Conservation (phyloP, 1,140 invertebrate species). For the Colletes latitarsis region DNA sequence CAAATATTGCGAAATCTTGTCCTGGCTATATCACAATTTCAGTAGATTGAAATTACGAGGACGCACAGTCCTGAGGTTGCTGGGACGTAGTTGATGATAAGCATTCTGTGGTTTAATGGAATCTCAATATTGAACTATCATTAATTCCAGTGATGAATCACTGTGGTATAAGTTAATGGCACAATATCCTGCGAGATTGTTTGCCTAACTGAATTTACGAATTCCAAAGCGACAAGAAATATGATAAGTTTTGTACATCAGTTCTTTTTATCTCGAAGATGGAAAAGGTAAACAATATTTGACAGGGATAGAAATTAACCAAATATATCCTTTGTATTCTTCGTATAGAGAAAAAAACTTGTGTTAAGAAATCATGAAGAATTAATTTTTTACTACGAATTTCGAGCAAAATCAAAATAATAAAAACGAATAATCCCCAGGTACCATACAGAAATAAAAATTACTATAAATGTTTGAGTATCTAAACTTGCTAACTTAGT, state of each 20-base stretch:
- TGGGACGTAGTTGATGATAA: constrained; percentile 10
- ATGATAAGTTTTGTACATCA: too few relatives aligned
- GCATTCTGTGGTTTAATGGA: constrained; percentile 40
- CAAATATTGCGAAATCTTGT: neutral
- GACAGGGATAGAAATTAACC: too few relatives aligned
- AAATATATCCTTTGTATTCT: too few relatives aligned
- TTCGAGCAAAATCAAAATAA: neutral
- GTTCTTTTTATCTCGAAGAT: too few relatives aligned
- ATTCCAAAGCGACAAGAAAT: too few relatives aligned
- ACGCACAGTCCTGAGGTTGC: constrained; percentile 16
- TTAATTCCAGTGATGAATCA: constrained; percentile 23
- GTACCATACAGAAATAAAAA: too few relatives aligned
- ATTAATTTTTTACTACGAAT: too few relatives aligned
- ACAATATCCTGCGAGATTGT: neutral
- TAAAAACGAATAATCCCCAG: neutral
- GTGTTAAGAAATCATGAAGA: too few relatives aligned
- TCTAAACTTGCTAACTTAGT: too few relatives aligned
- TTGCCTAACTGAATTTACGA: neutral
- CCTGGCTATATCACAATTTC: neutral
- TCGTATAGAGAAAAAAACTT: too few relatives aligned
- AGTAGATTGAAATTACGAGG: constrained; percentile 6
- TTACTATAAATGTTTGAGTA: too few relatives aligned
- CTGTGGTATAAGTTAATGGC: constrained; percentile 12
- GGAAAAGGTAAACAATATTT: too few relatives aligned
- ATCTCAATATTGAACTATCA: constrained; percentile 35